phyloP scores from a whole-genome alignment of 92 coral and sea anemone genomes.

The Phymanthus crucifer region DNA sequence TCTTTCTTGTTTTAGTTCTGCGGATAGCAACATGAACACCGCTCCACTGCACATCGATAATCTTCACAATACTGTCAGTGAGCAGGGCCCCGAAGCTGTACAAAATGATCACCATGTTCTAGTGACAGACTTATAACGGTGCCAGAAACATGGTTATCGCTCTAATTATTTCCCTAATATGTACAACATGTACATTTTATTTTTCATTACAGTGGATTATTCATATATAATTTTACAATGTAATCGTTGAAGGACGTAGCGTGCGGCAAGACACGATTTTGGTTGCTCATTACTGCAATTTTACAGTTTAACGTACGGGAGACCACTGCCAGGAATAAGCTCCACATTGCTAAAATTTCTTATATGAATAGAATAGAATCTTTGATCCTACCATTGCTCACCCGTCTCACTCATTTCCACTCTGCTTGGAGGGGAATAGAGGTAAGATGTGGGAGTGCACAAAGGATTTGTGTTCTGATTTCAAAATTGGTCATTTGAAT shows the following conservation, averaged over 20 bases:
- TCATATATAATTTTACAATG: background rate
- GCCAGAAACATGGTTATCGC: background rate
- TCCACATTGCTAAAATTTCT: no score
- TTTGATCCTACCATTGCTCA: no score
- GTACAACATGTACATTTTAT: background rate
- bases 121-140: slow-evolving; percentile 29
- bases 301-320: no score
- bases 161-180: background rate
- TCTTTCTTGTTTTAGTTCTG: slow-evolving; percentile 26
- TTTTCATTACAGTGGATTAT: background rate
- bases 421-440: no score
- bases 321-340: no score
- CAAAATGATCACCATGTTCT: slow-evolving; percentile 10
- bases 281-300: no score
- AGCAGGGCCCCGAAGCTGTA: background rate
- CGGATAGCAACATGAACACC: slow-evolving; percentile 26
- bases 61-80: slow-evolving; percentile 10
- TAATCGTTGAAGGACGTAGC: background rate
- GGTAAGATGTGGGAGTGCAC: no score
- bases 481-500: no score
- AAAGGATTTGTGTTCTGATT: no score
- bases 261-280: no score
- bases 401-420: no score
- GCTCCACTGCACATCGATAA: slow-evolving; percentile 67
- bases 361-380: no score